Percentiles rank a stretch among this genome's conserved stretches.
Conservation (phyloP, 2,888 invertebrate genomes). For the Xestia c-nigrum region DNA sequence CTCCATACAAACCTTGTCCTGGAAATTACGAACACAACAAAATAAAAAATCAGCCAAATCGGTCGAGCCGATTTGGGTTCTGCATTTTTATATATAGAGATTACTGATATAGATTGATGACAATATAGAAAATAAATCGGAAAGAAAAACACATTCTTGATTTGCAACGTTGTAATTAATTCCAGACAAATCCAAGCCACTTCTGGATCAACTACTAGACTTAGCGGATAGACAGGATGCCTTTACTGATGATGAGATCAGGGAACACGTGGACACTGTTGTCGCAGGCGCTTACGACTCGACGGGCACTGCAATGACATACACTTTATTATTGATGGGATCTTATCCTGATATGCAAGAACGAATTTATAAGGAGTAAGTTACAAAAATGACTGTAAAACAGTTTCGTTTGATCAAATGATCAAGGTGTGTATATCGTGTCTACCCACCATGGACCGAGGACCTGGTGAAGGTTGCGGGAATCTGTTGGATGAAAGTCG, state of each 20-base stretch:
- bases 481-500: too few relatives aligned
- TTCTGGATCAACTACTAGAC: constrained; percentile 46
- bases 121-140: neutral
- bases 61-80: too few relatives aligned
- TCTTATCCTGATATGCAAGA: constrained; percentile 35
- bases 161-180: neutral
- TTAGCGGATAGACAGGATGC: neutral
- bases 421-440: too few relatives aligned
- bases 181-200: constrained; percentile 45
- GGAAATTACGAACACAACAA: too few relatives aligned
- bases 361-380: constrained; percentile 52
- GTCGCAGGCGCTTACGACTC: constrained; percentile 45
- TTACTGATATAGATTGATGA: too few relatives aligned
- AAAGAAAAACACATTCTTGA: neutral
- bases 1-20: too few relatives aligned
- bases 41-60: too few relatives aligned
- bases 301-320: constrained; percentile 14
- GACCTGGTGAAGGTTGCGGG: too few relatives aligned
- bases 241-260: constrained; percentile 43
- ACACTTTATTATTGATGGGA: constrained; percentile 36
- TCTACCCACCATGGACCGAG: too few relatives aligned
- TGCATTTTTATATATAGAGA: too few relatives aligned
- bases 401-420: too few relatives aligned
- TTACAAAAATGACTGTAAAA: neutral
- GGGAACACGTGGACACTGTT: constrained; percentile 50